These are phyloP conservation scores for Bryconaethiops microstoma DNA, from an alignment of 2,797 vertebrate genomes.

Conservation along the genomic window DNA sequence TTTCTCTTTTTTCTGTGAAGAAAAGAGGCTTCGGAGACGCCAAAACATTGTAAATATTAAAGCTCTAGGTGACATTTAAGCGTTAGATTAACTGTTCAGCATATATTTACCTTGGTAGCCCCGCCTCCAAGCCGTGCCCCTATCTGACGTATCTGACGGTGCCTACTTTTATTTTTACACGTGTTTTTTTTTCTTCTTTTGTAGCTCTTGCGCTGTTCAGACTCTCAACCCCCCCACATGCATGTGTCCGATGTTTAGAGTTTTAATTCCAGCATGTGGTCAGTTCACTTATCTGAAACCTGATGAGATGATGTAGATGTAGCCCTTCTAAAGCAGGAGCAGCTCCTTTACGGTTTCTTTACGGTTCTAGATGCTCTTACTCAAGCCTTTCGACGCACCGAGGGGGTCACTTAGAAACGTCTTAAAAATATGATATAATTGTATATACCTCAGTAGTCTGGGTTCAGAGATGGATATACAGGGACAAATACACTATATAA, in stretches of 20 bases:
- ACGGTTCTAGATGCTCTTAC: neutral
- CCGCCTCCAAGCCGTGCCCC: slow-evolving; percentile 11
- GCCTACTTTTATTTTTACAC: slow-evolving; percentile 17
- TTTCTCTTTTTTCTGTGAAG: neutral
- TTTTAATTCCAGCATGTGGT: neutral
- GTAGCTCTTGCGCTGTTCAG: neutral
- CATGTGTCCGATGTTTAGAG: neutral
- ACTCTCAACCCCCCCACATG: neutral
- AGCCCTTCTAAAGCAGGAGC: neutral
- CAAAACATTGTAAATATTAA: slow-evolving; percentile 12
- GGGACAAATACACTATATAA: neutral
- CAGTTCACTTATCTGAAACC: neutral
- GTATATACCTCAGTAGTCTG: slow-evolving; percentile 26
- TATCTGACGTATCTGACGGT: slow-evolving; percentile 23
- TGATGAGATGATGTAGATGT: neutral
- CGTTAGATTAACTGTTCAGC: neutral
- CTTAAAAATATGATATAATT: slow-evolving; percentile 19
- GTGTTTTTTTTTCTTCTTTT: neutral
- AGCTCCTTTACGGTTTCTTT: neutral
- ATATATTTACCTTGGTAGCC: neutral
- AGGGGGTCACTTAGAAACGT: slow-evolving; percentile 10
- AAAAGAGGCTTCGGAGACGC: neutral
- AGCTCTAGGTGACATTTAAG: neutral
- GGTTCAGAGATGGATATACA: slow-evolving; percentile 18
- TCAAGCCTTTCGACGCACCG: neutral